Conservation (phyloP, 92 coral and sea anemone genomes). For the Anthopleura xanthogrammica region DNA sequence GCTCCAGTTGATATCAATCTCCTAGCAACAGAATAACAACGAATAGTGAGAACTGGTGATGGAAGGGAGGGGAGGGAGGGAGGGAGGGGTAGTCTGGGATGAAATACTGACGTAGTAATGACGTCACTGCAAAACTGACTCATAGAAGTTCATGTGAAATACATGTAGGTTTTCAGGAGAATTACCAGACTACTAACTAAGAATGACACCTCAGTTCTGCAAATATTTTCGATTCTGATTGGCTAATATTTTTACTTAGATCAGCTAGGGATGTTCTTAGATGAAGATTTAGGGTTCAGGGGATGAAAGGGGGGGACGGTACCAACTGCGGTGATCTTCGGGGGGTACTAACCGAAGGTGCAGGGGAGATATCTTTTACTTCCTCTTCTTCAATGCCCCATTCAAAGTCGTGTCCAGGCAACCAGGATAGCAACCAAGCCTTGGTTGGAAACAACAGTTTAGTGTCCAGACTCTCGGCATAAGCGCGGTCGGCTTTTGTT, state of each 20-base stretch:
- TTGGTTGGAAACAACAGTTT: constrained; percentile 70
- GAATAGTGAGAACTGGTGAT: neutral
- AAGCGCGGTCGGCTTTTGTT: constrained; percentile 63
- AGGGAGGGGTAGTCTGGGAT: neutral
- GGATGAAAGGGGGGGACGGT: neutral
- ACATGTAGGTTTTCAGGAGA: too few relatives aligned
- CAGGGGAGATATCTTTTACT: constrained; percentile 33
- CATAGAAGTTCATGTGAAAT: too few relatives aligned
- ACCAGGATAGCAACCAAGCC: constrained; percentile 64
- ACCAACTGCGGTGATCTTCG: neutral
- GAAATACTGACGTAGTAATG: too few relatives aligned
- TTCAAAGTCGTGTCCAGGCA: constrained; percentile 69
- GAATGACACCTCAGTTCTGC: neutral
- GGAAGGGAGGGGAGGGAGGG: constrained; percentile 6
- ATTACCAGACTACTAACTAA: too few relatives aligned
- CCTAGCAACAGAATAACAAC: neutral
- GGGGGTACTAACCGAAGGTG: constrained; percentile 34
- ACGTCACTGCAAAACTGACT: too few relatives aligned
- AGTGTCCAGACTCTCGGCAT: constrained; percentile 51
- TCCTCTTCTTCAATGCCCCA: constrained; percentile 77
- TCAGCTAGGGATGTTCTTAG: too few relatives aligned
- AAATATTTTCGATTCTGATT: too few relatives aligned
- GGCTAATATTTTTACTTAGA: too few relatives aligned
- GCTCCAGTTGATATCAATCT: neutral
- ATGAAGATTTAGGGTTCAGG: too few relatives aligned